Evolutionary conservation across 2,888 invertebrate genomes (phyloP), one percentile per base, ranked within the genome.

Genomic region (Xylophagus ater): DNA sequence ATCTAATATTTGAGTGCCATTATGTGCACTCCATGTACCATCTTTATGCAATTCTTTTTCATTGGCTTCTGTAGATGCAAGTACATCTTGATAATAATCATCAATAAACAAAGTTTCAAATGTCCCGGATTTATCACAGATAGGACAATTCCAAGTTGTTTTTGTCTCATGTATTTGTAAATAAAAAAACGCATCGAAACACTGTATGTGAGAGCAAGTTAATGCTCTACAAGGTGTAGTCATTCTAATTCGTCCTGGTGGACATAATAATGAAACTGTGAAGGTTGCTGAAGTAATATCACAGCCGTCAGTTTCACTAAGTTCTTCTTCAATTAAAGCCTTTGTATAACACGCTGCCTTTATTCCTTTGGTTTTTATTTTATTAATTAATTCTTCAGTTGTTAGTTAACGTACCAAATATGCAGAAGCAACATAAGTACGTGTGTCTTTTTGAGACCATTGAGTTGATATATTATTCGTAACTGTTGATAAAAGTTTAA

Each of bases 91-190:
- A 62, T 87, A 87, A 60, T 87, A 87, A 34, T 80, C 92, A 59
- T 98, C 97, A 47, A 98, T 90, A 9, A 89, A 84, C 4, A 98
- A 72, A 56, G 83, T 82, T 56, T 90, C 87, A 58, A 90, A 98
- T 2, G 86, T 72, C 30, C 92, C 88, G 0, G 85, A 73, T 49
- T 88, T 85, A 65, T 94, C 92, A 67, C 98, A 98, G 13, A 98
- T 94, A 1, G 97, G 97, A 66, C 98, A 98, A 53, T 83, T 79
- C 97, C 98, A 98, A 1, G 94, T 94, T 3, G 97, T 92, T 56
- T 94, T 94, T 46, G 92, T 76, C 65, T 98, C 98, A 58, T 98
- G 97, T 97, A 98, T 97, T 72, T 89, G 88, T 49, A 97, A 73
- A 67, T 85, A 97, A 40, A 90, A 73, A 13, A 82, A 82, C 0